These are phyloP conservation scores for Tychaedon coryphoeus DNA, from an alignment of 2,113 vertebrate genomes.

Conservation along the genomic window DNA sequence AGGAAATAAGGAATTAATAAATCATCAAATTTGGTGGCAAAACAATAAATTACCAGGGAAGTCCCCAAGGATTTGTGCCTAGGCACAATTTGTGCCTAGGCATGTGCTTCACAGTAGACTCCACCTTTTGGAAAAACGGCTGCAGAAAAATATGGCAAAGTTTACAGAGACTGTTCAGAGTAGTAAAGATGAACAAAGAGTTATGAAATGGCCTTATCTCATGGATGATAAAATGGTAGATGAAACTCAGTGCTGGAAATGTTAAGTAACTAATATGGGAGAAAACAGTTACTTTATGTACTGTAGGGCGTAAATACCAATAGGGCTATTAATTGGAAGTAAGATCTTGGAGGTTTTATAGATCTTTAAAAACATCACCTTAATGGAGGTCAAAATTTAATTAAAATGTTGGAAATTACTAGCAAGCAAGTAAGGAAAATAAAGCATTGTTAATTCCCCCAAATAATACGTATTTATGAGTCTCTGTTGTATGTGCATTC, in stretches of 20 bases:
- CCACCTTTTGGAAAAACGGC: not conserved
- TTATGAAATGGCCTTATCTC: not conserved
- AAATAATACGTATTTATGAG: not conserved
- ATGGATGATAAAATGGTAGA: not conserved
- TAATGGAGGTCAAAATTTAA: not conserved
- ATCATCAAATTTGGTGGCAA: not conserved
- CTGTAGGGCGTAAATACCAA: too few relatives aligned
- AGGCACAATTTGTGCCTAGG: not conserved
- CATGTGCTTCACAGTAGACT: not conserved
- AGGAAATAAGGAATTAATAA: not conserved
- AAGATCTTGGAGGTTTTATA: not conserved
- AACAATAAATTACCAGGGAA: not conserved
- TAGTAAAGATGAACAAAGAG: not conserved
- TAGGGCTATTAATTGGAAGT: not conserved
- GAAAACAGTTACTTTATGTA: not conserved
- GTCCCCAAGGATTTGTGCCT: not conserved
- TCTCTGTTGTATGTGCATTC: not conserved
- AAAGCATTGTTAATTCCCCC: not conserved
- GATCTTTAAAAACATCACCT: not conserved
- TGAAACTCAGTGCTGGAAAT: not conserved
- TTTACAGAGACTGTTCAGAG: not conserved
- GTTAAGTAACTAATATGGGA: not conserved
- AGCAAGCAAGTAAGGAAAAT: not conserved
- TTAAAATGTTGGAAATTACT: not conserved
- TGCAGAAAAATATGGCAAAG: not conserved